A percentile compares a stretch with the other conserved stretches of the same genome.
Evolutionary conservation across 1,140 invertebrate genomes (phyloP).

Genomic region (Globodera rostochiensis): DNA sequence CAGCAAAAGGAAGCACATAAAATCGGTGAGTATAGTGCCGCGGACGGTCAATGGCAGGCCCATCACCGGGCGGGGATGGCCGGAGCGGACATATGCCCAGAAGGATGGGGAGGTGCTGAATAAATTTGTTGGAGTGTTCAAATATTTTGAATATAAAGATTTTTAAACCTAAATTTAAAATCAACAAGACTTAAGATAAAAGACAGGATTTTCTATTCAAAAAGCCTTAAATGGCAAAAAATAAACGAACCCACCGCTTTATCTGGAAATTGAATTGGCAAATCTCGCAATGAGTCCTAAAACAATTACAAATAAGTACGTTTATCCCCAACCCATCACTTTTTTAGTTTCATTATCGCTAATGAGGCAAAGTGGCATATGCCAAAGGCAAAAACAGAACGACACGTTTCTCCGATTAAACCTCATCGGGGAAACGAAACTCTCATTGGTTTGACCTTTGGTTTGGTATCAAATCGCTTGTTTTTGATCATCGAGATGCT

Average conservation of each 20-base stretch:
- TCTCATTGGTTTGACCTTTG: too few species aligned
- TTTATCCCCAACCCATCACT: too few species aligned
- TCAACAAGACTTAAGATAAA: too few species aligned
- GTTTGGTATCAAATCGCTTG: too few species aligned
- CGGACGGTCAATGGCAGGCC: background rate
- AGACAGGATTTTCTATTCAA: background rate
- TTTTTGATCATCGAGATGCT: too few species aligned
- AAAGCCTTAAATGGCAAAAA: background rate
- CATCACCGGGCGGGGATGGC: background rate
- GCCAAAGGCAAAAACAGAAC: too few species aligned
- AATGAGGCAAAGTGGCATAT: too few species aligned
- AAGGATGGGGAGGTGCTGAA: constrained; percentile 22
- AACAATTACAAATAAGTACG: background rate
- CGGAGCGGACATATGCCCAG: constrained; percentile 14
- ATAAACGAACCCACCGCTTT: constrained; percentile 19
- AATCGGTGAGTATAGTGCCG: constrained; percentile 15
- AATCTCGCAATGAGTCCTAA: constrained; percentile 37
- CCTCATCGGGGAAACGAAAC: too few species aligned
- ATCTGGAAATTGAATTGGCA: constrained; percentile 34
- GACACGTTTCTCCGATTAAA: too few species aligned
- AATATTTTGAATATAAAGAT: background rate
- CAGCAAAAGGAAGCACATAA: constrained; percentile 34
- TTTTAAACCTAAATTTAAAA: background rate
- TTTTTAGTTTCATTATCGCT: too few species aligned
- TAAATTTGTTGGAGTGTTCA: background rate